Conservation (phyloP, 2,888 invertebrate genomes). For the Pandemis cinnamomeana region DNA sequence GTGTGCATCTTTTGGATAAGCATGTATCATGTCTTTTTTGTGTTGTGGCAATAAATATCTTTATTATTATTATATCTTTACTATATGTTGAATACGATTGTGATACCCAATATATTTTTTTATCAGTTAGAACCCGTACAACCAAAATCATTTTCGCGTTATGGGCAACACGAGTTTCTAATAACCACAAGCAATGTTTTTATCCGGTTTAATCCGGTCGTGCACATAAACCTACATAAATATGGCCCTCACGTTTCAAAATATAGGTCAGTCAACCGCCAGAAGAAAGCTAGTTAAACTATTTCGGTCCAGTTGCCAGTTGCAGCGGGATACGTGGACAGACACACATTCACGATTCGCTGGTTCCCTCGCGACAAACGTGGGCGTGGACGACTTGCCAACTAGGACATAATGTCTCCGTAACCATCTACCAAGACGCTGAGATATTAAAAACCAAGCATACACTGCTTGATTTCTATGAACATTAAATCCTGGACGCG, state of each 20-base stretch:
- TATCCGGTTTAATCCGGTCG: background rate
- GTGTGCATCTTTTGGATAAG: too few species aligned
- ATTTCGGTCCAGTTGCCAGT: conserved; percentile 33
- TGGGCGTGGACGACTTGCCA: conserved; percentile 71
- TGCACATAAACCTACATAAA: conserved; percentile 26
- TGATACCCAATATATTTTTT: background rate
- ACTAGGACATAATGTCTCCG: conserved; percentile 77
- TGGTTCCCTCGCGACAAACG: conserved; percentile 68
- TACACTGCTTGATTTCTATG: conserved; percentile 52
- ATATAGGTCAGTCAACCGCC: conserved; percentile 40
- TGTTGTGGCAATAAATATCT: too few species aligned
- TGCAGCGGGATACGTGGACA: conserved; percentile 43
- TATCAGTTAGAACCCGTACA: background rate
- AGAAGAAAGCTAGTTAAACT: conserved; percentile 37
- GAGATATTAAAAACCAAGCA: conserved; percentile 41
- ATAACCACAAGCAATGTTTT: background rate
- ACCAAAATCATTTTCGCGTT: background rate
- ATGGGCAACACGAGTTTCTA: background rate
- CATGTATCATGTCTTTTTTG: too few species aligned
- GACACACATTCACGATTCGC: conserved; percentile 63
- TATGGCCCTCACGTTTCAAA: conserved; percentile 18
- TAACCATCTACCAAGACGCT: conserved; percentile 54
- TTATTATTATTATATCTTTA: too few species aligned
- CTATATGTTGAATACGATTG: too few species aligned
- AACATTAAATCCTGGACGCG: background rate